Percentiles rank a stretch among this genome's conserved stretches.
phyloP scores from a whole-genome alignment of 1,140 invertebrate species.

The Caenorhabditis elegans region DNA sequence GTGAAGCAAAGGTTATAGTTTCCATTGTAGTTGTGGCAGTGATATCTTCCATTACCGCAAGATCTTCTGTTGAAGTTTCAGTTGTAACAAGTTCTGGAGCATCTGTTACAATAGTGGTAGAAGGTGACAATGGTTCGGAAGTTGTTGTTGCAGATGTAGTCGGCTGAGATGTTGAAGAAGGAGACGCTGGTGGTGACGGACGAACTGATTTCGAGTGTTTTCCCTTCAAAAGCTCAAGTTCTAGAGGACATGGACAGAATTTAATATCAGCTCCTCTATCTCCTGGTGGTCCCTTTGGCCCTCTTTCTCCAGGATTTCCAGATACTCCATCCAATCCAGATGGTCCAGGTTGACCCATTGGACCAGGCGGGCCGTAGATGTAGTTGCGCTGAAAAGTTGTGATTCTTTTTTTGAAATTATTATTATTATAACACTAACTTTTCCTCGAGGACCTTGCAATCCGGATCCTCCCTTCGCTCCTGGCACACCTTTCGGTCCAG shows the following conservation, averaged over 20 bases:
- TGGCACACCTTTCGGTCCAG: slow-evolving; percentile 42
- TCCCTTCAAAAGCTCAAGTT: slow-evolving; percentile 26
- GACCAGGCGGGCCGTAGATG: slow-evolving; percentile 43
- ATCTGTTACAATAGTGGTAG: too few species aligned
- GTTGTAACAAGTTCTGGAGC: not conserved
- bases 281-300: slow-evolving; percentile 36
- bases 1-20: not conserved
- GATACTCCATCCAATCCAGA: slow-evolving; percentile 44
- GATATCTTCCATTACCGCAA: not conserved
- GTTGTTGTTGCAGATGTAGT: not conserved
- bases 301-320: slow-evolving; percentile 38
- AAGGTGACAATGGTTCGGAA: not conserved
- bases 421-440: not conserved
- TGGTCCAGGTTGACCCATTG: slow-evolving; percentile 21
- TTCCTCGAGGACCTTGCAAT: slow-evolving; percentile 45
- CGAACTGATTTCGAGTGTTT: not conserved
- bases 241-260: slow-evolving; percentile 50
- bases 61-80: not conserved
- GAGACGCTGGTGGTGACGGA: not conserved
- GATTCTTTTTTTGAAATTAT: not conserved
- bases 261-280: slow-evolving; percentile 43
- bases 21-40: not conserved
- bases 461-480: slow-evolving; percentile 48
- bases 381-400: slow-evolving; percentile 44
- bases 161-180: not conserved